Base-by-base conservation (phyloP, 1,140 invertebrate species). In the Rhynchophorus ferrugineus region DNA sequence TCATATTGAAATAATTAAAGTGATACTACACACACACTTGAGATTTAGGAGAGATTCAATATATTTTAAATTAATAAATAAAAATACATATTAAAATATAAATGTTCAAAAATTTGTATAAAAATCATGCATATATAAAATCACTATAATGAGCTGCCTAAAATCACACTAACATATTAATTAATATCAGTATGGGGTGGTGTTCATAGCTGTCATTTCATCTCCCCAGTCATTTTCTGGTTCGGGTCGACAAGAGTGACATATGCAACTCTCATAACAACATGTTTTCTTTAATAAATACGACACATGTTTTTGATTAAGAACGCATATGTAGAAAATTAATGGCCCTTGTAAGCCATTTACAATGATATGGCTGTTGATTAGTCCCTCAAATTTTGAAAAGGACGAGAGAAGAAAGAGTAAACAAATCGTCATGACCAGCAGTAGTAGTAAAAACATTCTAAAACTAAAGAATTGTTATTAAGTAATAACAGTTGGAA, bases 141-240 rank as follows among this genome's bases (percentile, higher is more conserved):
- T n/a, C n/a, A n/a, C n/a, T n/a, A n/a, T n/a, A n/a, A n/a, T n/a
- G n/a, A n/a, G n/a, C 5, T 29, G 11, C 11, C 24, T 6, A 29
- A 29, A 6, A 29, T 29, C 24, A 29, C 24, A 29, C 24, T 29
- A 29, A 6, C 11, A 11, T 29, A 5, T 29, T 11, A n/a, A n/a
- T 29, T 6, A 29, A 29, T 29, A 29, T 29, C 11, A 29, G 11
- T 29, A 29, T 29, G 24, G 24, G 11, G 5, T 29, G 5, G 54
- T 59, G 65, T 87, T 85, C 76, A 88, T 87, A 49, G 85, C 83
- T 34, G 82, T 83, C 83, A 89, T 82, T 73, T 91, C 87, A 67
- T 91, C 87, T 3, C 87, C 87, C 86, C 86, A 89, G 61, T 89
- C 87, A 2, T 71, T 73, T 24, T 78, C 73, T 0, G 83, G 54